Evolutionary conservation across 2,888 invertebrate genomes (phyloP).

Genomic region (Brachyptera putata): DNA sequence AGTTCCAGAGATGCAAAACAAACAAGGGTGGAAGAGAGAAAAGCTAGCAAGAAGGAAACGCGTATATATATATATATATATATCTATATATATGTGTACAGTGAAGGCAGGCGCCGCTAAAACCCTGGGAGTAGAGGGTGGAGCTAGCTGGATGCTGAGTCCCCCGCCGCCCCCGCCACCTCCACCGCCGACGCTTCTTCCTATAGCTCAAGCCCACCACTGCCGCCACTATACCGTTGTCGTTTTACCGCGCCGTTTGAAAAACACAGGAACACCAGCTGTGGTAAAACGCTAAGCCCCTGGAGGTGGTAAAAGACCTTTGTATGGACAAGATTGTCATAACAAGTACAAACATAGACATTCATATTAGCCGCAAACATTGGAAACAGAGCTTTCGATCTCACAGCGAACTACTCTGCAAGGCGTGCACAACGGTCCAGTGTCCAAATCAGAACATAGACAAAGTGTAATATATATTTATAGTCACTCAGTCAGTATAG

Average conservation of each 20-base stretch:
- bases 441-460: no score
- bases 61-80: not conserved
- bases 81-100: not conserved
- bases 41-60: not conserved
- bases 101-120: not conserved
- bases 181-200: not conserved
- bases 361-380: not conserved
- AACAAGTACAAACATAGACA: not conserved
- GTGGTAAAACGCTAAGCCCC: not conserved
- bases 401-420: no score
- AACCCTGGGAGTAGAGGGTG: slow-evolving; percentile 9
- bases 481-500: no score
- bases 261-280: slow-evolving; percentile 10
- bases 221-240: not conserved
- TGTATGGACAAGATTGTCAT: slow-evolving; percentile 2
- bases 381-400: no score
- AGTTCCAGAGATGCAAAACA: slow-evolving; percentile 19
- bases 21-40: slow-evolving; percentile 7
- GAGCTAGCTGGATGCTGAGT: not conserved
- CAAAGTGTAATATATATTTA: no score
- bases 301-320: slow-evolving; percentile 8
- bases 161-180: not conserved
- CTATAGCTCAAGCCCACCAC: no score
- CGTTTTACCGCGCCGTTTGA: not conserved
- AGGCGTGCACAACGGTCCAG: no score